Evolutionary conservation across 2,113 vertebrate genomes (phyloP).

Genomic region (Ptilonorhynchus violaceus): DNA sequence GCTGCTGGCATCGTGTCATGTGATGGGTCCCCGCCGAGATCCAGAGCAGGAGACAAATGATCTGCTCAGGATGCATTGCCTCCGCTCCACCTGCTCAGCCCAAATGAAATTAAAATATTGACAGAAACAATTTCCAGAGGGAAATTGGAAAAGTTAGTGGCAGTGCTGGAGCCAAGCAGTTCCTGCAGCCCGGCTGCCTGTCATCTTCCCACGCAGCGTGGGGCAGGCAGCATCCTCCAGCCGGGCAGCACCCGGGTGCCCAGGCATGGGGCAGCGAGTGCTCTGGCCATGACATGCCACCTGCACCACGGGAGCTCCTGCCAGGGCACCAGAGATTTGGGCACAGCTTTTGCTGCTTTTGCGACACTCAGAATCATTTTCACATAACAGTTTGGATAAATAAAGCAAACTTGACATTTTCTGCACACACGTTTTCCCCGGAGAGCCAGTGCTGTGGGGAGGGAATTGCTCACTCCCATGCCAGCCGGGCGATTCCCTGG

Average conservation of each 20-base stretch:
- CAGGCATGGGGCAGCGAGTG: accelerated
- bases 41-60: neutral
- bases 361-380: neutral
- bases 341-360: neutral
- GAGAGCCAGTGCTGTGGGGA: neutral
- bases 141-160: neutral
- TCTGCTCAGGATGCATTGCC: neutral
- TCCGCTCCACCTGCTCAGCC: neutral
- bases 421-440: accelerated
- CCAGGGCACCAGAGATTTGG: accelerated
- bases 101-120: slow-evolving; percentile 30
- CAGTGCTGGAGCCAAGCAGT: accelerated
- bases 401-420: neutral
- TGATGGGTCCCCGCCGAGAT: accelerated
- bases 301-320: neutral
- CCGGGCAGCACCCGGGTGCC: accelerated
- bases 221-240: neutral
- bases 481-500: accelerated
- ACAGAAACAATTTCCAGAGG: slow-evolving; percentile 27
- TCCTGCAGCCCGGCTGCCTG: accelerated
- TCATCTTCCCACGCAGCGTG: accelerated
- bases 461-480: accelerated
- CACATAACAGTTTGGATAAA: neutral
- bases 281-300: accelerated
- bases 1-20: accelerated